Base-by-base conservation (phyloP, 2,888 invertebrate genomes). In the Amphipoea lucens region DNA sequence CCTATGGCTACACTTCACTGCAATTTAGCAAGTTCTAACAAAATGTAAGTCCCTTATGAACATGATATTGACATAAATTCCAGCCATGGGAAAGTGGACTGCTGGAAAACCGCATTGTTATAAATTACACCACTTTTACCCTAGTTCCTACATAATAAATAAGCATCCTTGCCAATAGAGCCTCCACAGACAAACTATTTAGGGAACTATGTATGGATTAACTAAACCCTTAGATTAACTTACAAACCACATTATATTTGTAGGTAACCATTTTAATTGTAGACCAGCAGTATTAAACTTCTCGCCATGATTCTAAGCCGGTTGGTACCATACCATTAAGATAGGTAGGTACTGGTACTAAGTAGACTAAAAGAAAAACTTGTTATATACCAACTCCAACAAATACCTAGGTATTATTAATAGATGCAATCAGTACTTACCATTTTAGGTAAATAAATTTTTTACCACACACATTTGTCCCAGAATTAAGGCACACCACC, bases 81-180 rank as follows among this genome's bases (percentile, higher is more conserved):
- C 42, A 42, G 14, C 48, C 62, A 63, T 42, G 20, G 51, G 40
- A 40, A 63, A 74, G 71, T 57, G 48, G 57, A 62, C 63, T 67
- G 63, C n/a, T 6, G 5, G 20, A 62, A n/a, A 42, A 54, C n/a
- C 40, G 40, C 40, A 54, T 80, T 62, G 57, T 48, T 78, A 74
- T 74, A 78, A 78, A 69, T 82, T 66, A 82, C 17, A 23, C 23
- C 48, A 57, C n/a, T 68, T 74, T 70, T 66, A 57, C 70, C 65
- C 42, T 23, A 20, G 51, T 20, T 14, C 71, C 66, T 82, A 79
- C 45, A 82, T 71, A 79, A 83, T 68, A 74, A 62, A 82, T 74
- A 40, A 69, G 48, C 63, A 80, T 69, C n/a, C 51, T 79, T 74
- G 60, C 42, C 42, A 51, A 62, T 45, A 62, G 20, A 67, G n/a